Conservation (phyloP, 2,888 invertebrate genomes). For the Papilio protenor region DNA sequence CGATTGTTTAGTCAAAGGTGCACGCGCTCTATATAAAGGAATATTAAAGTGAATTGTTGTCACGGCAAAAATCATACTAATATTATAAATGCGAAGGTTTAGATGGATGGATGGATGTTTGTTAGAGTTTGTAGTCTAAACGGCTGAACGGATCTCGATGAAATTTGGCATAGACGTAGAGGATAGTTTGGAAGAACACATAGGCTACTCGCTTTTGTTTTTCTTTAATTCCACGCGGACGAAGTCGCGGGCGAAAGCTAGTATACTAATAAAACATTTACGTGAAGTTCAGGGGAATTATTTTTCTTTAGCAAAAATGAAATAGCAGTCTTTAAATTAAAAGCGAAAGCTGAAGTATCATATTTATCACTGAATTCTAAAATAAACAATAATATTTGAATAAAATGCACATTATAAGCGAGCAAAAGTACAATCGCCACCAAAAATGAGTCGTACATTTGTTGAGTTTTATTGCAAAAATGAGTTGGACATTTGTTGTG, state of each 20-base stretch:
- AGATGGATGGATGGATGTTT: no score
- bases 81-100: no score
- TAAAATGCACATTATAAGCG: not conserved
- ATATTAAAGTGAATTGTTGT: not conserved
- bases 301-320: not conserved
- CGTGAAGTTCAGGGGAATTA: not conserved
- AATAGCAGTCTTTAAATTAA: not conserved
- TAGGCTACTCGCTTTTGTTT: no score
- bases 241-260: no score
- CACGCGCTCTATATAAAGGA: not conserved
- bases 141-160: no score
- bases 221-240: no score
- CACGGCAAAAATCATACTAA: no score
- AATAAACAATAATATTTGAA: not conserved
- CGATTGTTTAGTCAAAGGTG: no score
- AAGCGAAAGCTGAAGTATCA: not conserved
- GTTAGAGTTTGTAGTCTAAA: no score
- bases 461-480: slow-evolving; percentile 3
- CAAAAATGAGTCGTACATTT: not conserved
- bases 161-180: no score
- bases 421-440: not conserved
- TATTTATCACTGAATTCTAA: not conserved
- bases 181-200: no score
- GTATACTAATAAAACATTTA: not conserved
- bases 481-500: slow-evolving; percentile 47